These are phyloP conservation scores for Hydrotaea diabolus DNA, from an alignment of 2,888 invertebrate genomes.

Conservation along the genomic window DNA sequence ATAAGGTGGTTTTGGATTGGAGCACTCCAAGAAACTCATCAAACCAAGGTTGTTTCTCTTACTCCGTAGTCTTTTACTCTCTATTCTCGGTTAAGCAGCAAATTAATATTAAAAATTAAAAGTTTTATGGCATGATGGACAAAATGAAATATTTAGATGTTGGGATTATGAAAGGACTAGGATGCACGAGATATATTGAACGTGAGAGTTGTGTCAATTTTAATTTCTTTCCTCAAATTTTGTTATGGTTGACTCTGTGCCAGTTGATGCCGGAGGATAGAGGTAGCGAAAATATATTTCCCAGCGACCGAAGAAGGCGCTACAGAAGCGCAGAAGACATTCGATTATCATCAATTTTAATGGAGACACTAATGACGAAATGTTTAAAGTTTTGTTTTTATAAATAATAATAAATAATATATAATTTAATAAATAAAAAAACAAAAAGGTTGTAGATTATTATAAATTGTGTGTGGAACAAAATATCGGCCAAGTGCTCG, in stretches of 20 bases:
- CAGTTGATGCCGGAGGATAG: too few relatives aligned
- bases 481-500: too few relatives aligned
- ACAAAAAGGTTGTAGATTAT: too few relatives aligned
- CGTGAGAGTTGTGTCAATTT: background rate
- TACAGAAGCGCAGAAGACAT: too few relatives aligned
- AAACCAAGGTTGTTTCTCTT: background rate
- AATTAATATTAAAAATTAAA: slow-evolving; percentile 38
- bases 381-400: too few relatives aligned
- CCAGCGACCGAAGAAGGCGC: too few relatives aligned
- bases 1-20: background rate
- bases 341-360: background rate
- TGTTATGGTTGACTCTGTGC: background rate
- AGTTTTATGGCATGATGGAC: slow-evolving; percentile 20
- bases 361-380: too few relatives aligned
- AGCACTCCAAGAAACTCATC: background rate
- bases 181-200: background rate
- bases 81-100: slow-evolving; percentile 7
- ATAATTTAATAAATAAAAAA: too few relatives aligned
- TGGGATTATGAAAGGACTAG: background rate
- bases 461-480: too few relatives aligned
- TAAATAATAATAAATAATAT: too few relatives aligned
- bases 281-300: too few relatives aligned
- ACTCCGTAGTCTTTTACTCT: background rate
- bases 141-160: slow-evolving; percentile 10
- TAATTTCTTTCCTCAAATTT: background rate